Conservation (phyloP, 2,797 vertebrate species). For the Vultur gryphus region DNA sequence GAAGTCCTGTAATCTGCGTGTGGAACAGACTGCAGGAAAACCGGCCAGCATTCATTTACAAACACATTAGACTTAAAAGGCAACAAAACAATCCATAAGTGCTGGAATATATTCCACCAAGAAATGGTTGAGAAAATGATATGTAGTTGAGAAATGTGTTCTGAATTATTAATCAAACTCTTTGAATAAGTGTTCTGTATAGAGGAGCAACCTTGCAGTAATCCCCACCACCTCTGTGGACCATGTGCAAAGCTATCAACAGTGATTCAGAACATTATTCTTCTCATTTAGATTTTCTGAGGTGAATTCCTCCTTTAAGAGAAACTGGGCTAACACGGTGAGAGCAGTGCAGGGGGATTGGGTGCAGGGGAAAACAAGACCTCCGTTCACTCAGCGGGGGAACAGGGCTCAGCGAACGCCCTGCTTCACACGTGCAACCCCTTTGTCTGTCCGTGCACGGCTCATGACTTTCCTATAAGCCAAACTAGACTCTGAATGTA, state of each 20-base stretch:
- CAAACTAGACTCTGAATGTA: too few species aligned
- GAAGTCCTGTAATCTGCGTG: background rate
- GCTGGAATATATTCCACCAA: background rate
- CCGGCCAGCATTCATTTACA: background rate
- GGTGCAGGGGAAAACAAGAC: background rate
- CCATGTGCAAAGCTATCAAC: background rate
- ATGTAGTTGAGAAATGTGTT: background rate
- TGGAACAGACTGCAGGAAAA: background rate
- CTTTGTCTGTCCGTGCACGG: rapidly evolving
- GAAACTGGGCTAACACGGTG: rapidly evolving
- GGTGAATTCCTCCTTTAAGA: background rate
- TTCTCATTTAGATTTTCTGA: background rate
- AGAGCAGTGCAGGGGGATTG: background rate
- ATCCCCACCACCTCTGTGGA: rapidly evolving
- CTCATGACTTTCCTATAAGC: rapidly evolving
- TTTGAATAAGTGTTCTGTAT: background rate
- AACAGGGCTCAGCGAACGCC: rapidly evolving
- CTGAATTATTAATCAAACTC: background rate
- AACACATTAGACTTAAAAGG: background rate
- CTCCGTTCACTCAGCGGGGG: rapidly evolving
- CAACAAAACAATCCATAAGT: background rate
- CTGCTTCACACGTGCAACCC: rapidly evolving
- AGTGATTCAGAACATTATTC: background rate
- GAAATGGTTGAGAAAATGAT: background rate
- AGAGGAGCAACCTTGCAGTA: background rate